Conservation (phyloP, 1,140 invertebrate genomes). For the Pseudomyrmex pallidus region DNA sequence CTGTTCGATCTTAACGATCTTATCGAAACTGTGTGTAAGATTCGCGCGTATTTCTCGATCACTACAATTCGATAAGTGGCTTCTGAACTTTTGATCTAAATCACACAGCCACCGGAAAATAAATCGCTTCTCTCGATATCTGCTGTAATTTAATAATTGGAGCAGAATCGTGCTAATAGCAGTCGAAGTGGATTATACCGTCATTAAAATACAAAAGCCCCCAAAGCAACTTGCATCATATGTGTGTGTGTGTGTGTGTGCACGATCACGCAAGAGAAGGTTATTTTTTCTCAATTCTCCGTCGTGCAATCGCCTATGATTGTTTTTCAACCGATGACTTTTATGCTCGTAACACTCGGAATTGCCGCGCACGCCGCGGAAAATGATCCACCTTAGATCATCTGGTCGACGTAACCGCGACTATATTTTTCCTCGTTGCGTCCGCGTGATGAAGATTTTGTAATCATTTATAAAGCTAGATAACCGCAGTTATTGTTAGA, state of each 20-base stretch:
- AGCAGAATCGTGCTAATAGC: not conserved
- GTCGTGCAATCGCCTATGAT: not conserved
- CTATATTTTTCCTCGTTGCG: conserved; percentile 37
- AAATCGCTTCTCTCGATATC: not conserved
- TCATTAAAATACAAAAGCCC: not conserved
- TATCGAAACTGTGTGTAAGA: not conserved
- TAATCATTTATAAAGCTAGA: not conserved
- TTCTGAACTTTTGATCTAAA: conserved; percentile 1
- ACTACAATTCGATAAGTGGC: not conserved
- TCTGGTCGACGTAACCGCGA: conserved; percentile 26
- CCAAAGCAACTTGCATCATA: not conserved
- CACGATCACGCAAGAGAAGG: not conserved
- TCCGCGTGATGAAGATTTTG: not conserved
- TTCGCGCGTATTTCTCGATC: not conserved
- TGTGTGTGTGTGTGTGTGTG: not conserved
- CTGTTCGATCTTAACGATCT: not conserved
- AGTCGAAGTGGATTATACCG: too few species aligned
- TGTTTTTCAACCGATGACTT: conserved; percentile 47
- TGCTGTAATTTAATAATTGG: not conserved
- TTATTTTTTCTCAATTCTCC: not conserved
- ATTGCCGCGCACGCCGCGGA: conserved; percentile 1
- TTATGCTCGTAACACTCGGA: conserved; percentile 38
- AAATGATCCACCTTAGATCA: conserved; percentile 39
- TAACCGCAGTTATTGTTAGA: not conserved
- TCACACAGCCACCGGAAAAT: not conserved